A percentile compares a stretch with the other conserved stretches of the same genome.
phyloP scores from a whole-genome alignment of 2,797 vertebrate species.

The Danio jaintianensis region DNA sequence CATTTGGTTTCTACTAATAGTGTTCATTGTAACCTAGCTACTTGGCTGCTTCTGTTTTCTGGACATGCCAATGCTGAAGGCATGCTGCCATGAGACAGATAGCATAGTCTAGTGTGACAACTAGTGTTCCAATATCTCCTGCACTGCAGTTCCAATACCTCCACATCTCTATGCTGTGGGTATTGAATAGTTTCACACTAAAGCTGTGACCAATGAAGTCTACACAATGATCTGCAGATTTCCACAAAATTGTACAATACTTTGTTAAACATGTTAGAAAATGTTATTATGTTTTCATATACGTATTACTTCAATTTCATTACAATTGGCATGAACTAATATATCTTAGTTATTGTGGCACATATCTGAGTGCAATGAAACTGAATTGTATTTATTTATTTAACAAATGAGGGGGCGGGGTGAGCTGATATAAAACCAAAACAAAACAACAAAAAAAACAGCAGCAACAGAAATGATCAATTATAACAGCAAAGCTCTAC shows the following conservation, averaged over 20 bases:
- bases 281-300: conserved; percentile 4
- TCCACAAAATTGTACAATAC: neutral
- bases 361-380: too few species aligned
- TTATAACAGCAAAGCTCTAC: too few species aligned
- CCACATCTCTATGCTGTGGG: conserved; percentile 16
- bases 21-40: conserved; percentile 44
- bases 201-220: neutral
- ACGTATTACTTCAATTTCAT: too few species aligned
- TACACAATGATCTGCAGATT: neutral
- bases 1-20: conserved; percentile 42
- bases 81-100: conserved; percentile 8
- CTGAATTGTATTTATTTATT: too few species aligned
- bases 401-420: too few species aligned
- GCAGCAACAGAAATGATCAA: too few species aligned
- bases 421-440: too few species aligned
- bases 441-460: too few species aligned
- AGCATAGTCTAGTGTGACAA: conserved; percentile 36
- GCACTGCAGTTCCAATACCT: neutral
- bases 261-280: conserved; percentile 4
- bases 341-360: too few species aligned
- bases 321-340: too few species aligned
- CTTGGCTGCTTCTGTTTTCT: conserved; percentile 50
- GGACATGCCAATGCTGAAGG: conserved; percentile 46
- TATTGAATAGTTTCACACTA: neutral
- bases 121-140: conserved; percentile 25